Base-by-base conservation (phyloP, 2,113 vertebrate species). In the Siphamia tubifer region DNA sequence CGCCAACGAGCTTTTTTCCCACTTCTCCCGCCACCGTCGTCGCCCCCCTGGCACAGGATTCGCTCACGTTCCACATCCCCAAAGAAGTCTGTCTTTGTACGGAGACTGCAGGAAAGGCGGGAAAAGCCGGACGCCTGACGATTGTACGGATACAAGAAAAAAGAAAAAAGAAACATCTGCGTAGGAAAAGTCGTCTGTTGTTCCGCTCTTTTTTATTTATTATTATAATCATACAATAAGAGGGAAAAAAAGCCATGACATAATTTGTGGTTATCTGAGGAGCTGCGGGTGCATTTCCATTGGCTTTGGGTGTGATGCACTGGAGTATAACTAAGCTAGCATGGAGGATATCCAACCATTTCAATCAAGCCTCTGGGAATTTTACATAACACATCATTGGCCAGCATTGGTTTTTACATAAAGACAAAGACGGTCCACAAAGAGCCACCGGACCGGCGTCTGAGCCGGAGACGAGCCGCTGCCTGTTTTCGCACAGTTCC, bases 251-350 rank as follows among this genome's bases (percentile, higher is more conserved):
- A 51, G 30, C 65, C 84, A 87, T 87, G 81, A 86, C 87, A 90
- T 91, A 87, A 90, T 92, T 90, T 92, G 74, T 86, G 49, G 90
- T 88, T 87, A 89, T 92, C 85, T 87, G 79, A 90, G 83, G 89
- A 86, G 77, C 87, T 74, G 77, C 73, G 82, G 74, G 82, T 83
- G 79, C 89, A 91, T 90, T 92, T 92, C 90, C 91, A 91, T 92
- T 89, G 87, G 87, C 90, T 92, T 90, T 69, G 77, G 88, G 81
- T 77, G 56, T 80, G 90, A 93, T 92, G 89, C 92, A 93, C 84
- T 93, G 90, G 89, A 93, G 89, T 92, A 93, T 93, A 92, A 92
- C 92, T 93, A 93, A 93, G 92, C 92, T 91, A 91, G 90, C 90
- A 91, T 88, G 89, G 74, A 90, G 90, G 88, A 91, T 92, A 93